Percentiles rank a stretch among this genome's conserved stretches.
phyloP scores from a whole-genome alignment of 2,888 invertebrate species.

The Agapostemon virescens region DNA sequence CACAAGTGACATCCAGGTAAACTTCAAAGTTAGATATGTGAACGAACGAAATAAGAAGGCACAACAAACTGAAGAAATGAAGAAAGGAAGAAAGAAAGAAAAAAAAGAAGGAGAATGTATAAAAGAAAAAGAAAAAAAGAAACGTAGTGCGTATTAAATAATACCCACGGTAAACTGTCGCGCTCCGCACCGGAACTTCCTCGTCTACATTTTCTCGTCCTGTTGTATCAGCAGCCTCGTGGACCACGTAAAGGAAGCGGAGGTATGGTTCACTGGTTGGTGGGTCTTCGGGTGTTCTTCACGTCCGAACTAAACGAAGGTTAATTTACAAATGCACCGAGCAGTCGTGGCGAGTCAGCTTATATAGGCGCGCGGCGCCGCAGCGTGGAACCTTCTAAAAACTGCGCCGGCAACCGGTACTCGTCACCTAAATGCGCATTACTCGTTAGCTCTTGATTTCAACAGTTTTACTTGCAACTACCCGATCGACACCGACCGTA shows the following conservation, averaged over 20 bases:
- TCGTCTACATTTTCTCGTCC: conserved; percentile 77
- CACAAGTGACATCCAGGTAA: not conserved
- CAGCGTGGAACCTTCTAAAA: conserved; percentile 70
- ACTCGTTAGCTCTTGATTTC: conserved; percentile 6
- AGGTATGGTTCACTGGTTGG: conserved; percentile 56
- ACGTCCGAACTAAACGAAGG: conserved; percentile 70
- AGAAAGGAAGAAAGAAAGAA: too few relatives aligned
- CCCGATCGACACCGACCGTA: not conserved
- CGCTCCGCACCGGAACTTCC: conserved; percentile 75
- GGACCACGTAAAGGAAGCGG: conserved; percentile 63
- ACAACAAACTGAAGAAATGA: not conserved
- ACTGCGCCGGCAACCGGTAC: conserved; percentile 38
- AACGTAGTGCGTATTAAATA: conserved; percentile 1
- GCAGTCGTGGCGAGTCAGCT: conserved; percentile 64
- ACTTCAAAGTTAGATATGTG: not conserved
- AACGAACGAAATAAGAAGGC: not conserved
- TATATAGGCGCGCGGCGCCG: conserved; percentile 75
- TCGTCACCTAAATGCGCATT: conserved; percentile 59
- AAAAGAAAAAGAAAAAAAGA: conserved; percentile 21
- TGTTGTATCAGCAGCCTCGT: conserved; percentile 68
- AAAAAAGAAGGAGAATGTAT: not conserved
- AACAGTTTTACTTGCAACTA: not conserved
- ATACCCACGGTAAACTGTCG: conserved; percentile 77
- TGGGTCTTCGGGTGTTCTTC: conserved; percentile 69
- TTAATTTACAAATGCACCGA: conserved; percentile 76